phyloP scores from a whole-genome alignment of 2,797 vertebrate genomes.

The Limnodromus scolopaceus region DNA sequence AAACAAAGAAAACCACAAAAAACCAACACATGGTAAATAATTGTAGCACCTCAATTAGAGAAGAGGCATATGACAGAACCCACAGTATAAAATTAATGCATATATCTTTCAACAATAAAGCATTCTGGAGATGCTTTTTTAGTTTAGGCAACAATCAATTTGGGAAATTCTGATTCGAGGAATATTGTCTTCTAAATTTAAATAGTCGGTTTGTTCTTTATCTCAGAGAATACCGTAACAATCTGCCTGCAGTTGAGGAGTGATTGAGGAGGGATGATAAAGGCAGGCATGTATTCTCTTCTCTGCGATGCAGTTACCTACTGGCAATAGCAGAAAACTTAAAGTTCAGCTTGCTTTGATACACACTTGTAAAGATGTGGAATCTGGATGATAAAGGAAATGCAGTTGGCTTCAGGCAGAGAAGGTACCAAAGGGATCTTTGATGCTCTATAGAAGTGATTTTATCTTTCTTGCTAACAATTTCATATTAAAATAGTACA shows the following conservation, averaged over 20 bases:
- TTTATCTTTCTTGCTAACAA: not conserved
- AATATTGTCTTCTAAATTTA: not conserved
- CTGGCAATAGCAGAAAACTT: not conserved
- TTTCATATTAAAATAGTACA: not conserved
- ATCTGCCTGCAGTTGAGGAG: not conserved
- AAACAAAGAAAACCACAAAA: not conserved
- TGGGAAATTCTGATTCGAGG: not conserved
- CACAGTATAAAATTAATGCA: not conserved
- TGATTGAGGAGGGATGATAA: not conserved
- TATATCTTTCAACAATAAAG: not conserved
- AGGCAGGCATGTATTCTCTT: not conserved
- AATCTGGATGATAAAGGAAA: not conserved
- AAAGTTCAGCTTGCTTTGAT: not conserved
- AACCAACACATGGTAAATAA: not conserved
- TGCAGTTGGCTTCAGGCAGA: not conserved
- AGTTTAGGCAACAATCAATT: not conserved
- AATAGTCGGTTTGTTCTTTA: not conserved
- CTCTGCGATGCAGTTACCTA: not conserved
- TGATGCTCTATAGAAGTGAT: not conserved
- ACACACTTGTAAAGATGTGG: not conserved
- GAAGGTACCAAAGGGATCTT: not conserved
- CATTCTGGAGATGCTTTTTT: not conserved
- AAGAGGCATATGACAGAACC: not conserved
- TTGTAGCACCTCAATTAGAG: not conserved
- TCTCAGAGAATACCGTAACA: not conserved